These are phyloP conservation scores for Allophyes oxyacanthae DNA, from an alignment of 2,888 invertebrate species.

Conservation along the genomic window DNA sequence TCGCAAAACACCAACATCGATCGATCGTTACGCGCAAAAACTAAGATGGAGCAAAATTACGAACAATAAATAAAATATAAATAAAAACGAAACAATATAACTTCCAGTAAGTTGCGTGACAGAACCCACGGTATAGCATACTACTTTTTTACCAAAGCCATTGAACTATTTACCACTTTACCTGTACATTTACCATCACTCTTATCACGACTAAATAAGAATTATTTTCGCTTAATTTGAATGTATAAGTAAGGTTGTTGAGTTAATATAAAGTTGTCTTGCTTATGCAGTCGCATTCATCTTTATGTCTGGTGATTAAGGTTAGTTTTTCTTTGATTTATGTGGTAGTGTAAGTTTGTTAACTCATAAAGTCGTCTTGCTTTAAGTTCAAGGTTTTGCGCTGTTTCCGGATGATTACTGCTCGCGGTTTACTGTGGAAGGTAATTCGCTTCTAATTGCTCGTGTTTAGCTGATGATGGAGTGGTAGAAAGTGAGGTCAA, in stretches of 20 bases:
- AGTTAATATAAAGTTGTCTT: conserved; percentile 14
- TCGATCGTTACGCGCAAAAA: conserved; percentile 22
- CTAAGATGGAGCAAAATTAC: conserved; percentile 29
- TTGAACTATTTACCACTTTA: conserved; percentile 55
- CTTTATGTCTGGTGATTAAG: conserved; percentile 5
- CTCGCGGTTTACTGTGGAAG: conserved; percentile 41
- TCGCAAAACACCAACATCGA: conserved; percentile 13
- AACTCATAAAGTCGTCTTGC: conserved; percentile 53
- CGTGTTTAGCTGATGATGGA: conserved; percentile 20
- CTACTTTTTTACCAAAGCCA: conserved; percentile 69
- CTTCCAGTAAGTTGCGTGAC: conserved; percentile 57
- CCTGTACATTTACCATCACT: conserved; percentile 17
- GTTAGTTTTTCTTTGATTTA: conserved; percentile 34
- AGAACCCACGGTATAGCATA: conserved; percentile 61
- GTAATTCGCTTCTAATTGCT: conserved; percentile 52
- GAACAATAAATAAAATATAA: conserved; percentile 37
- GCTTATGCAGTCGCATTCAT: conserved; percentile 1
- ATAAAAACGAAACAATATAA: conserved; percentile 57
- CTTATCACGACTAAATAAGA: conserved; percentile 9
- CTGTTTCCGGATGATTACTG: conserved; percentile 61
- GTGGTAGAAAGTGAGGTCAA: conserved; percentile 31
- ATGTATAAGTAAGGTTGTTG: conserved; percentile 2
- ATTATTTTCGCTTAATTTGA: conserved; percentile 21
- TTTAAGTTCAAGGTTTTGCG: conserved; percentile 71
- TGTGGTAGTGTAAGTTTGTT: conserved; percentile 39